Conservation (phyloP, 1,140 invertebrate genomes). For the Schlechtendalia chinensis region DNA sequence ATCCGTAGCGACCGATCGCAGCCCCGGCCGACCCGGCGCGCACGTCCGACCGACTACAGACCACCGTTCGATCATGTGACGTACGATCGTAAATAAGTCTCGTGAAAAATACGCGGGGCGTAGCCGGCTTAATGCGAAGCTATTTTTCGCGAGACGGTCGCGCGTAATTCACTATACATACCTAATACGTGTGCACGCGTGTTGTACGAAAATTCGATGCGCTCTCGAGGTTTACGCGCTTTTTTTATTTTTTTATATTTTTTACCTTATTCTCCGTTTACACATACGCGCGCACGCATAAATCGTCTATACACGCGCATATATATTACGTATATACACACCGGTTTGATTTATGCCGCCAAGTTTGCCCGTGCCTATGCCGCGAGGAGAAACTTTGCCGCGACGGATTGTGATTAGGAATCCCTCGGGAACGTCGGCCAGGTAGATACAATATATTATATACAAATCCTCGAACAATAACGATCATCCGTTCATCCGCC, state of each 20-base stretch:
- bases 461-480: no score
- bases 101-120: neutral
- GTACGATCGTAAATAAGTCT: conserved; percentile 20
- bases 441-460: no score
- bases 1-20: no score
- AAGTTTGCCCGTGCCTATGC: neutral
- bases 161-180: no score
- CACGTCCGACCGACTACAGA: neutral
- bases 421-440: no score
- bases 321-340: neutral
- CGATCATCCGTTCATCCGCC: no score
- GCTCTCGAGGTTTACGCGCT: neutral
- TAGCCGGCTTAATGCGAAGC: conserved; percentile 4
- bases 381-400: neutral
- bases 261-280: neutral
- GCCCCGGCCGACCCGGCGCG: neutral
- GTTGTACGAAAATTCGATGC: neutral
- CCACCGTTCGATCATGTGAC: conserved; percentile 20
- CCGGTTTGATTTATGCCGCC: conserved; percentile 14
- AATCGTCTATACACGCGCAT: no score
- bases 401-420: neutral
- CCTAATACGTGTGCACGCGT: neutral
- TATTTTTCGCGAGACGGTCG: conserved; percentile 28
- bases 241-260: conserved; percentile 7
- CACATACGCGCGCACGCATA: no score